Base-by-base conservation (phyloP, 2,797 vertebrate genomes). In the Prunella strophiata region DNA sequence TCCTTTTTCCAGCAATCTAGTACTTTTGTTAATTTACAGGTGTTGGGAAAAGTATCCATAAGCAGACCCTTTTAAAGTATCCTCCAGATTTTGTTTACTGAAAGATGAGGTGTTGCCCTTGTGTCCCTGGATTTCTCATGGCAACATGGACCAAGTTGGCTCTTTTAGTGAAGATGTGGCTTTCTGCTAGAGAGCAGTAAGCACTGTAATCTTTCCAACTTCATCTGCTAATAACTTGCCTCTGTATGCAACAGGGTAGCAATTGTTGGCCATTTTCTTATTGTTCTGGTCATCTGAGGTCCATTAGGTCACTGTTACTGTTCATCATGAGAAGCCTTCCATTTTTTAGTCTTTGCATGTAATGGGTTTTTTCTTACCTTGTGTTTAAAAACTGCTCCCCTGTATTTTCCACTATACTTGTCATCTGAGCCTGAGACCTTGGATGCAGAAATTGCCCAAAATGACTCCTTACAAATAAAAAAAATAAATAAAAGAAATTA, bases 201-300 rank as follows among this genome's bases (percentile, higher is more conserved):
- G 95, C 50, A 71, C 85, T 52, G 72, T 88, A 93, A 88, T 93
- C 93, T 96, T 94, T 93, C 79, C 82, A 93, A 92, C 82, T 92
- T 93, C 65, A 91, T 80, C 87, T 92, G 67, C 81, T 89, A 87
- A 82, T 88, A 93, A 93, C 22, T 71, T 92, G 61, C 61, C 85
- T 66, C 71, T 71, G 50, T 96, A 81, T 89, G 50, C 84, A 95
- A 95, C 45, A 94, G 42, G 32, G 62, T 42, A 77, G 74, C 32
- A 48, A 2, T 65, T 85, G 68, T 27, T 87, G 65, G 57, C 38
- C 78, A 42, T 71, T 51, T 55, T 88, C 75, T 87, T 87, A 80
- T 61, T 85, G 57, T 54, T 68, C 59, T 65, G 68, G 72, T 89
- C 75, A 85, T 83, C 63, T 79, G 38, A 93, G 72, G 85, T 92